A percentile compares a stretch with the other conserved stretches of the same genome.
phyloP scores from a whole-genome alignment of 2,888 invertebrate genomes.

The Apocheima hispidaria region DNA sequence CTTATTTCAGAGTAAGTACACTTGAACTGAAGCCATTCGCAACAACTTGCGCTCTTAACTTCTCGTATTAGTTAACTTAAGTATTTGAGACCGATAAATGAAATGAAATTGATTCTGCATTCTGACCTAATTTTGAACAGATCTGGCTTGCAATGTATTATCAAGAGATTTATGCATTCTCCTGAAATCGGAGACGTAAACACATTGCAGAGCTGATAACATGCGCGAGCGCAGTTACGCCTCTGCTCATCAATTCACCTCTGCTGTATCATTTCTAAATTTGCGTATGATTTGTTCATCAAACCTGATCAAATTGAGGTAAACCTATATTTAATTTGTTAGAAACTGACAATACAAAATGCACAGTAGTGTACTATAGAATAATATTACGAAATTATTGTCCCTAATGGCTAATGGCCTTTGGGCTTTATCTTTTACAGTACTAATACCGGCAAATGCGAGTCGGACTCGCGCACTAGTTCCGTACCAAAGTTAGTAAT shows the following conservation, averaged over 20 bases:
- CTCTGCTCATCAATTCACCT: slow-evolving; percentile 6
- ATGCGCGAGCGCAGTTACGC: slow-evolving; percentile 6
- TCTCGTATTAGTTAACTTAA: not conserved
- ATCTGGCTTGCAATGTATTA: slow-evolving; percentile 32
- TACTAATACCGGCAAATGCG: too few relatives aligned
- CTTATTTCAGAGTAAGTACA: too few relatives aligned
- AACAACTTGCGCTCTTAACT: too few relatives aligned
- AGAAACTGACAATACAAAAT: not conserved
- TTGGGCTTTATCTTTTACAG: too few relatives aligned
- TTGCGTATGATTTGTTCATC: not conserved
- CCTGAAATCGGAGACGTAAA: slow-evolving; percentile 29
- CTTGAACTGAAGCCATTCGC: too few relatives aligned
- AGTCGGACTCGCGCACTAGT: too few relatives aligned
- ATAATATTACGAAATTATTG: too few relatives aligned
- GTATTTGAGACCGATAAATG: slow-evolving; percentile 2
- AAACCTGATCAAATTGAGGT: not conserved
- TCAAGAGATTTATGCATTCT: slow-evolving; percentile 35
- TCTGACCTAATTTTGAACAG: slow-evolving; percentile 37
- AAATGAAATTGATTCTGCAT: slow-evolving; percentile 13
- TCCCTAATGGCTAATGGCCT: too few relatives aligned
- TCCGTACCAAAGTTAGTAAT: too few relatives aligned
- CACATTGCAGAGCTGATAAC: slow-evolving; percentile 14
- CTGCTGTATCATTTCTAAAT: slow-evolving; percentile 10
- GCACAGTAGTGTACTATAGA: too few relatives aligned
- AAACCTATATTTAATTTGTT: not conserved